Percentiles rank a stretch among this genome's conserved stretches.
Conservation (phyloP, 2,797 vertebrate genomes). For the Garrulus glandarius region DNA sequence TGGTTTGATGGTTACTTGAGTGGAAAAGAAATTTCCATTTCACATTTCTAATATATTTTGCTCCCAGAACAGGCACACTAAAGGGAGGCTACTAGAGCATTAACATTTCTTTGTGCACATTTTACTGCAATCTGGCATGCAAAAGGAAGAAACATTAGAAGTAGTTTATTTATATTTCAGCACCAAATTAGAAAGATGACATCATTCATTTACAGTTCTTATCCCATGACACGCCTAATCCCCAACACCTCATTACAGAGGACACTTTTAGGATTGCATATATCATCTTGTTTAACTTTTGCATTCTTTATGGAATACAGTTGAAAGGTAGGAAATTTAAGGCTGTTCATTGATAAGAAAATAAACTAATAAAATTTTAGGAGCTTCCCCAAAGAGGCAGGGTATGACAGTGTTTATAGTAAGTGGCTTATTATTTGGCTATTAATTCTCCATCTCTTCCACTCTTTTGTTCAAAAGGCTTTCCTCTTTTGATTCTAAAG, state of each 20-base stretch:
- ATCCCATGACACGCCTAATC: constrained; percentile 75
- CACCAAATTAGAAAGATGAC: constrained; percentile 79
- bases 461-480: not conserved
- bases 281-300: constrained; percentile 78
- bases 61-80: constrained; percentile 18
- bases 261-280: constrained; percentile 78
- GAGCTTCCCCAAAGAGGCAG: constrained; percentile 69
- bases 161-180: constrained; percentile 81
- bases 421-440: constrained; percentile 65
- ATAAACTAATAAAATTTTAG: constrained; percentile 74
- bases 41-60: not conserved
- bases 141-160: constrained; percentile 72
- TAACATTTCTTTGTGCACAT: constrained; percentile 65
- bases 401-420: constrained; percentile 63
- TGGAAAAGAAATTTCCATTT: constrained; percentile 38
- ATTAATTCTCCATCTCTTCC: constrained; percentile 48
- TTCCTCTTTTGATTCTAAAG: not conserved
- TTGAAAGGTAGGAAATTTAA: constrained; percentile 77
- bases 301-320: constrained; percentile 75
- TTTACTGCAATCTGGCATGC: constrained; percentile 72
- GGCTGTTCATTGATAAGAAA: constrained; percentile 72
- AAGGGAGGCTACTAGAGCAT: constrained; percentile 44
- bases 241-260: constrained; percentile 77
- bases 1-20: constrained; percentile 36
- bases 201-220: constrained; percentile 82